Conservation (phyloP, 2,888 invertebrate genomes). For the Cristatella mucedo region DNA sequence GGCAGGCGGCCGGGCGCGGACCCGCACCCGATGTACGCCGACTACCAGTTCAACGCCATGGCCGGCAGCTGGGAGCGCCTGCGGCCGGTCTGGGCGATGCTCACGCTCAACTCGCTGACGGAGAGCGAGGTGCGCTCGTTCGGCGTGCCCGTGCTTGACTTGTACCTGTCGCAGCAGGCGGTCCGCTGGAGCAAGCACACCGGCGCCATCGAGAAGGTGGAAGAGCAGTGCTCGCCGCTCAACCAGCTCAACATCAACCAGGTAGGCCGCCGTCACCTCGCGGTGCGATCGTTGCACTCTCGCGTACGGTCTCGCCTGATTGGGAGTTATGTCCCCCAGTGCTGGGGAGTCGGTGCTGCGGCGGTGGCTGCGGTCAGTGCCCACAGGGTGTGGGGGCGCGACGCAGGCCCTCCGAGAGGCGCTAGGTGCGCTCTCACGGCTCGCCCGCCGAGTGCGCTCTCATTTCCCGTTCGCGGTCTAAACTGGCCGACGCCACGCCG, state of each 20-base stretch:
- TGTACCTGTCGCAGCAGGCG: slow-evolving; percentile 43
- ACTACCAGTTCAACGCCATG: slow-evolving; percentile 37
- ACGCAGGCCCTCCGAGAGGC: too few species aligned
- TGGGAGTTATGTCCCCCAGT: too few species aligned
- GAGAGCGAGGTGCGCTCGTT: slow-evolving; percentile 39
- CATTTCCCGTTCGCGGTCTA: too few species aligned
- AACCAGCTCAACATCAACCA: slow-evolving; percentile 43
- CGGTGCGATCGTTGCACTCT: too few species aligned
- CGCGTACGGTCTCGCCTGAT: too few species aligned
- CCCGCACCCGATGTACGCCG: slow-evolving; percentile 38
- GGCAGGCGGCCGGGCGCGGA: slow-evolving; percentile 15
- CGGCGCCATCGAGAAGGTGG: slow-evolving; percentile 43
- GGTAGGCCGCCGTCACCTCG: slow-evolving; percentile 24
- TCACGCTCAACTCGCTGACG: slow-evolving; percentile 44
- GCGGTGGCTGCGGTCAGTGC: too few species aligned
- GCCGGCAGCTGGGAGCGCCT: slow-evolving; percentile 44
- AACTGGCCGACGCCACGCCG: too few species aligned
- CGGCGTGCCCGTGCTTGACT: slow-evolving; percentile 43
- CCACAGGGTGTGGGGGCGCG: too few species aligned
- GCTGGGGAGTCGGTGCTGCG: too few species aligned
- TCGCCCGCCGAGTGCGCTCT: too few species aligned
- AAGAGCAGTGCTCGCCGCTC: slow-evolving; percentile 45
- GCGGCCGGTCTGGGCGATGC: slow-evolving; percentile 45
- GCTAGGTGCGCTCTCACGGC: too few species aligned
- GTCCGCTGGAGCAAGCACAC: slow-evolving; percentile 38